phyloP scores from a whole-genome alignment of 2,797 vertebrate species.

The Neomorphus geoffroyi region DNA sequence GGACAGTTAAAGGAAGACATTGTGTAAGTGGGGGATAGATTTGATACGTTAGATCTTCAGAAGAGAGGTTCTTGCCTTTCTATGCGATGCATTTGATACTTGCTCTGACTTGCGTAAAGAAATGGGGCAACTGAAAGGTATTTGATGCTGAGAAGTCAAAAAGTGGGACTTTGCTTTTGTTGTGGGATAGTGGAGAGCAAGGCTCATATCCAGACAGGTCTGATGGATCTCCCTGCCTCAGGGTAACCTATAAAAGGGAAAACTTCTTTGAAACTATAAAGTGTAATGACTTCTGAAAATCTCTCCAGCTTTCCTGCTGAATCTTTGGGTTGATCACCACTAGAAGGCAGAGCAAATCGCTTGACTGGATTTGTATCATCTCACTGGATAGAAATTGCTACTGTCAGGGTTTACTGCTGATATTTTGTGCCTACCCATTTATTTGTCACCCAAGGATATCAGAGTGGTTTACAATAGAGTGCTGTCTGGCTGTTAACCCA shows the following conservation, averaged over 20 bases:
- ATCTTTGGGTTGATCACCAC: not conserved
- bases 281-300: not conserved
- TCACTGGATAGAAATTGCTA: not conserved
- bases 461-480: not conserved
- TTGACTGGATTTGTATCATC: not conserved
- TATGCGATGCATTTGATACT: not conserved
- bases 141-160: not conserved
- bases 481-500: not conserved
- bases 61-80: not conserved
- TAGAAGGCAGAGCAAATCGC: not conserved
- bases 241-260: not conserved
- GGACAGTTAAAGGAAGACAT: not conserved
- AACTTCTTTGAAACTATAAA: not conserved
- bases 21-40: not conserved
- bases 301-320: not conserved
- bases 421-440: not conserved
- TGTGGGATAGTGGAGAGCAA: not conserved
- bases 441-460: conserved; percentile 13
- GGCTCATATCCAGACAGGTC: not conserved
- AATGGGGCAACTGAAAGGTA: not conserved
- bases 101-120: not conserved
- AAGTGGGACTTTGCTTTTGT: not conserved
- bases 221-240: not conserved
- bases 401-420: not conserved
- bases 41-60: not conserved